Base-by-base conservation (phyloP, 2,888 invertebrate species). In the Phorcus lineatus region DNA sequence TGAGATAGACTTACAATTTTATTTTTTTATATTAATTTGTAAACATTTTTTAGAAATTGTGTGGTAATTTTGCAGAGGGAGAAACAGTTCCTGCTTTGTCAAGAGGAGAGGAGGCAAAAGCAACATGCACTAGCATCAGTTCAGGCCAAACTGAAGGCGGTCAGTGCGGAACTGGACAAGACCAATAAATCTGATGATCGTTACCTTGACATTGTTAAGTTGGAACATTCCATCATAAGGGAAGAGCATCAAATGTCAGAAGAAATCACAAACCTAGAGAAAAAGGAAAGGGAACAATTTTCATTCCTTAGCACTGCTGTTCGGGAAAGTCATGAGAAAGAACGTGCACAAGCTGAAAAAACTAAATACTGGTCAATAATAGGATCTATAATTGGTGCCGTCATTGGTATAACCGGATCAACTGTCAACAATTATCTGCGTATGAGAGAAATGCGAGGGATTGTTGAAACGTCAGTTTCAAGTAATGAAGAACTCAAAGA, bases 301-400 rank as follows among this genome's bases (percentile, higher is more conserved):
- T 95, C 95, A 0, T 94, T 95, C 0, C 95, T 97, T 91, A 96
- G 96, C 0, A 95, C 95, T 24, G 95, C 96, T 0, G 95, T 97
- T 0, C 95, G 97, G 84, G 95, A 96, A 85, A 96, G 96, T 22
- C 97, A 97, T 90, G 97, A 97, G 92, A 95, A 96, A 80, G 97
- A 97, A 92, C 93, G 97, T 54, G 95, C 96, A 0, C 96, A 97
- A 36, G 95, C 96, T 3, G 97, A 97, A 91, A 94, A 96, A 80
- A 96, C 97, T 81, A 97, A 97, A 93, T 97, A 97, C 92, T 96
- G 96, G 95, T 96, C 96, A 83, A 95, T 96, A 79, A 95, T 96
- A 62, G 96, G 96, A 7, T 96, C 96, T 6, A 94, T 96, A 85
- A 93, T 95, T 91, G 96, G 96, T 74, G 94, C 94, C 0, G 86